These are phyloP conservation scores for Aphelinus atriplicis DNA, from an alignment of 1,140 invertebrate genomes.

Conservation along the genomic window DNA sequence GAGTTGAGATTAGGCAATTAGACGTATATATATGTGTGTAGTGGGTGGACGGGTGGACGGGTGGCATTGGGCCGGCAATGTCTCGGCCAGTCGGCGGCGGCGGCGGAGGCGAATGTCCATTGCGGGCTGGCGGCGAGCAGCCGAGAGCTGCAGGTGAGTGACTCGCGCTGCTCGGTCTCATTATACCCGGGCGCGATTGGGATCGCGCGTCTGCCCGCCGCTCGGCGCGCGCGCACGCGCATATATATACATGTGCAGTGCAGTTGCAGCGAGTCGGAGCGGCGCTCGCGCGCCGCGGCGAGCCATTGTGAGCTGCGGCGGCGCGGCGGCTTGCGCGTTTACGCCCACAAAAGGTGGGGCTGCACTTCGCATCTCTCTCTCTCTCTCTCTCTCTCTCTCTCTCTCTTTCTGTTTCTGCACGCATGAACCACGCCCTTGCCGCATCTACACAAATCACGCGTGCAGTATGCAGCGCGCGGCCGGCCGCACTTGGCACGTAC, in stretches of 20 bases:
- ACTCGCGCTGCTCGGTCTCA: constrained; percentile 41
- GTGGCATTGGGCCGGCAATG: too few species aligned
- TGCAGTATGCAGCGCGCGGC: not conserved
- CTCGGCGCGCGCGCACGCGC: not conserved
- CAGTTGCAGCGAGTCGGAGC: not conserved
- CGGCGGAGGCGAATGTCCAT: too few species aligned
- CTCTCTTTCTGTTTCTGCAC: not conserved
- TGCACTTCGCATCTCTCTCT: constrained; percentile 7
- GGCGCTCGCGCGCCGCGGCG: not conserved
- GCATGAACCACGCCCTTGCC: constrained; percentile 25
- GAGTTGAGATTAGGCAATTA: not conserved
- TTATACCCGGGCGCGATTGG: constrained; percentile 51
- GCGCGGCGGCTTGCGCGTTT: constrained; percentile 7
- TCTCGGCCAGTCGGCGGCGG: too few species aligned
- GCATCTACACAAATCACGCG: not conserved
- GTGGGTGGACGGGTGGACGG: too few species aligned
- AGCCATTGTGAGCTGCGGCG: constrained; percentile 5
- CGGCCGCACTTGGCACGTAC: too few species aligned
- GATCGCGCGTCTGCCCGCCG: constrained; percentile 36
- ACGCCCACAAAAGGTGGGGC: constrained; percentile 33
- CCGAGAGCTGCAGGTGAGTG: constrained; percentile 49
- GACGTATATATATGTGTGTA: too few species aligned
- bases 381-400: not conserved
- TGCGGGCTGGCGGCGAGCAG: constrained; percentile 3
- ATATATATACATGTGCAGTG: not conserved